Evolutionary conservation across 2,888 invertebrate species (phyloP).

Genomic region (Caenorhabditis macrosperma): DNA sequence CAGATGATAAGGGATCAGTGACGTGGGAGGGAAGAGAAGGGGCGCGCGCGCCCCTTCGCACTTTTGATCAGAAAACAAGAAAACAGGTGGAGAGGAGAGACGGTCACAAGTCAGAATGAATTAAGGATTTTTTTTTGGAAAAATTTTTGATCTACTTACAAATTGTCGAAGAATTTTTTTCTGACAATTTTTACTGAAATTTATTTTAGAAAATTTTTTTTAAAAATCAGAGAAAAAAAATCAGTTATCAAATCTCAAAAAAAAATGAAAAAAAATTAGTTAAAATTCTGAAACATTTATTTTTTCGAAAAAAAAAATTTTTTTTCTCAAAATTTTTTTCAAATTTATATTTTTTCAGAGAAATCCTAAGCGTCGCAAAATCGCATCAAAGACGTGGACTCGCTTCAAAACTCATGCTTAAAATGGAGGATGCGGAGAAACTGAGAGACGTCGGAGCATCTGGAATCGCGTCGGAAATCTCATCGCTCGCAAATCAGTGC

Average conservation of each 20-base stretch:
- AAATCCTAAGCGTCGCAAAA: conserved; percentile 51
- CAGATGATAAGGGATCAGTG: neutral
- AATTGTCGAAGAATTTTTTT: neutral
- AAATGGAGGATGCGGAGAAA: conserved; percentile 22
- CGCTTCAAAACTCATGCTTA: conserved; percentile 37
- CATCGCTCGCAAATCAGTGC: conserved; percentile 49
- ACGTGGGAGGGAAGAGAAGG: neutral
- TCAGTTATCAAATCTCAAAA: too few relatives aligned
- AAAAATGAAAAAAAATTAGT: too few relatives aligned
- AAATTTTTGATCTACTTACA: neutral
- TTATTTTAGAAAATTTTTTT: too few relatives aligned
- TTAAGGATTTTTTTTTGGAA: too few relatives aligned
- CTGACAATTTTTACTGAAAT: neutral
- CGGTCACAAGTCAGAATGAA: conserved; percentile 35
- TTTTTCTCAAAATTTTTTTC: too few relatives aligned
- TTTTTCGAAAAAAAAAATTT: too few relatives aligned
- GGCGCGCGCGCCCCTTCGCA: too few relatives aligned
- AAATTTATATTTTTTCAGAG: conserved; percentile 26
- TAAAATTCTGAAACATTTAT: too few relatives aligned
- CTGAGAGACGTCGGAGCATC: conserved; percentile 8
- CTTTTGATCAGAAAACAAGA: conserved; percentile 4
- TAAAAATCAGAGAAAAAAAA: too few relatives aligned
- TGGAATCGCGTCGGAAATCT: conserved; percentile 50
- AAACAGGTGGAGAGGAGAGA: neutral
- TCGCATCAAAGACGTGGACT: conserved; percentile 45